Conservation (phyloP, 2,797 vertebrate species). For the Decapterus maruadsi region DNA sequence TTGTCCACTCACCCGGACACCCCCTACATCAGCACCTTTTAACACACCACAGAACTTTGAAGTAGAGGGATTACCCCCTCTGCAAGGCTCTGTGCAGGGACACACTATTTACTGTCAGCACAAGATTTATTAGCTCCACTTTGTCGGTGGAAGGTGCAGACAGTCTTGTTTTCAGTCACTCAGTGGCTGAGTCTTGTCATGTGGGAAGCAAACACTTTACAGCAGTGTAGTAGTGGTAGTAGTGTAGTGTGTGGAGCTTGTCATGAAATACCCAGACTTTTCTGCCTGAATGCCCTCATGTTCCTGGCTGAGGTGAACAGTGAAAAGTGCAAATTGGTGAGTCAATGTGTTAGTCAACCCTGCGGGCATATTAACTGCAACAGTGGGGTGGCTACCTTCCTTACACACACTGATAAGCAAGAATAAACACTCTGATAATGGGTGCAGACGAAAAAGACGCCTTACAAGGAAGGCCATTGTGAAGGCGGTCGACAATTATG, state of each 20-base stretch:
- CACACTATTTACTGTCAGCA: slow-evolving; percentile 72
- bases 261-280: background rate
- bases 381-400: background rate
- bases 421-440: slow-evolving; percentile 48
- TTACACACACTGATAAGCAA: slow-evolving; percentile 36
- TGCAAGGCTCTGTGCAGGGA: slow-evolving; percentile 36
- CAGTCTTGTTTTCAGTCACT: slow-evolving; percentile 50
- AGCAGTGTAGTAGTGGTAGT: background rate
- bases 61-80: slow-evolving; percentile 61
- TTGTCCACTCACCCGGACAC: slow-evolving; percentile 57
- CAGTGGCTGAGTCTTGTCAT: slow-evolving; percentile 25
- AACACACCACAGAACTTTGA: slow-evolving; percentile 67
- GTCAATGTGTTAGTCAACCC: slow-evolving; percentile 19
- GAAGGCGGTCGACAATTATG: slow-evolving; percentile 7
- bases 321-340: slow-evolving; percentile 25
- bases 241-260: background rate
- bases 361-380: slow-evolving; percentile 11
- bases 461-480: slow-evolving; percentile 20
- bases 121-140: slow-evolving; percentile 74
- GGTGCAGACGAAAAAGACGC: slow-evolving; percentile 11
- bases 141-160: slow-evolving; percentile 63
- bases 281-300: background rate
- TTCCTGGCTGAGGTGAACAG: background rate
- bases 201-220: slow-evolving; percentile 27
- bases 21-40: slow-evolving; percentile 71